Percentiles rank a stretch among this genome's conserved stretches.
Conservation (phyloP, 2,888 invertebrate species). For the Melinopterus prodromus region DNA sequence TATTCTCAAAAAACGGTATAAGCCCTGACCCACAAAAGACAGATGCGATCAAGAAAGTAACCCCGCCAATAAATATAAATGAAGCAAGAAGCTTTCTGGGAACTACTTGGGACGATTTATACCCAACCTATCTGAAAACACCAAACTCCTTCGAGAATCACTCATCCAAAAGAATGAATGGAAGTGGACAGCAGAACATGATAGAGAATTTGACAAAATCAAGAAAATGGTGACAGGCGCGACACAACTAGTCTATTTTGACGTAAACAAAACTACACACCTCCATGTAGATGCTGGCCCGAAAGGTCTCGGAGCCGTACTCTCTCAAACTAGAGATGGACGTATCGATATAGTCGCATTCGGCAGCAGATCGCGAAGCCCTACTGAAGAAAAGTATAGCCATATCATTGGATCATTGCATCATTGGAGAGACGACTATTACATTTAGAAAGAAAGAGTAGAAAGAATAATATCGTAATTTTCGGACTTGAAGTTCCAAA, state of each 20-base stretch:
- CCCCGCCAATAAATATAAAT: conserved; percentile 41
- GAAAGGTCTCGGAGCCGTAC: too few relatives aligned
- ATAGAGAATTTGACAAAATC: conserved; percentile 10
- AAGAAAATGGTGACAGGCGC: conserved; percentile 20
- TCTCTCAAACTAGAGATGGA: conserved; percentile 20
- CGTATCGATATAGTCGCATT: conserved; percentile 42
- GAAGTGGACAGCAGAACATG: too few relatives aligned
- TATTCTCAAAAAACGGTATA: conserved; percentile 46
- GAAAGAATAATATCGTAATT: too few relatives aligned
- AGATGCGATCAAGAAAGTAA: conserved; percentile 43
- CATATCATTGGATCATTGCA: too few relatives aligned
- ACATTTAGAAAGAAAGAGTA: too few relatives aligned
- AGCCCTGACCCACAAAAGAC: conserved; percentile 48
- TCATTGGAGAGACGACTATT: too few relatives aligned
- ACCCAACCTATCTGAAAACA: conserved; percentile 34
- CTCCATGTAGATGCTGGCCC: conserved; percentile 31
- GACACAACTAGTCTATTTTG: conserved; percentile 21
- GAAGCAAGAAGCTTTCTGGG: conserved; percentile 48
- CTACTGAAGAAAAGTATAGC: conserved; percentile 42
- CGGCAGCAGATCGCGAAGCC: conserved; percentile 47
- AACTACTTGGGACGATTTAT: conserved; percentile 45
- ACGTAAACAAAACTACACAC: conserved; percentile 19
- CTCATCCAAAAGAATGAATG: too few relatives aligned
- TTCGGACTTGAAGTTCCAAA: too few relatives aligned
- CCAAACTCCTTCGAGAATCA: conserved; percentile 25